Percentiles rank a stretch among this genome's conserved stretches.
These are phyloP conservation scores for Ictalurus furcatus DNA, from an alignment of 2,113 vertebrate genomes.

Conservation along the genomic window DNA sequence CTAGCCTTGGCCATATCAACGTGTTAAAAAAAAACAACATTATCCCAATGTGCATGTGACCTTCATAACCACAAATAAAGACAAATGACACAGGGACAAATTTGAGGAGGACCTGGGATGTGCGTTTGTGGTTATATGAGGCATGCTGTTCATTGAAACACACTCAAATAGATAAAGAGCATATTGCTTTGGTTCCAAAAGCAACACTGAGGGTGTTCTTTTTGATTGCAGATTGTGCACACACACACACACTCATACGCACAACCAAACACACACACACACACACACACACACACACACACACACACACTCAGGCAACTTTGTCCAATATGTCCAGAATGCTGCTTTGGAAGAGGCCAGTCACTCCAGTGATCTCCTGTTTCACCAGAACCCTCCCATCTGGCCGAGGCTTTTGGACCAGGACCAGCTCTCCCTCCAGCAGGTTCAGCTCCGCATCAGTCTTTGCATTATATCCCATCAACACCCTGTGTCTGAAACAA, in stretches of 20 bases:
- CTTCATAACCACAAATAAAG: neutral
- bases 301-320: constrained; percentile 52
- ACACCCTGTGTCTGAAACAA: constrained; percentile 68
- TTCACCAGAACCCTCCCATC: constrained; percentile 73
- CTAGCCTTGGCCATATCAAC: neutral
- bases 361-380: constrained; percentile 72
- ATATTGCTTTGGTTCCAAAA: constrained; percentile 38
- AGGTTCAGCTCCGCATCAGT: constrained; percentile 73
- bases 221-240: constrained; percentile 31
- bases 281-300: constrained; percentile 25
- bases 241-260: neutral
- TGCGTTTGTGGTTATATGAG: neutral
- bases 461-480: constrained; percentile 67
- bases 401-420: constrained; percentile 72
- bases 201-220: constrained; percentile 47
- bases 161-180: neutral
- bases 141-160: constrained; percentile 15
- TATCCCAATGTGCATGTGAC: constrained; percentile 5
- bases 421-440: constrained; percentile 73
- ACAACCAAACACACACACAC: neutral
- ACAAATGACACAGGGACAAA: neutral
- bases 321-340: constrained; percentile 71
- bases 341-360: constrained; percentile 71
- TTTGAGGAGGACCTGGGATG: constrained; percentile 15
- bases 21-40: neutral